These are phyloP conservation scores for Cisticola juncidis DNA, from an alignment of 2,113 vertebrate species.

Conservation along the genomic window DNA sequence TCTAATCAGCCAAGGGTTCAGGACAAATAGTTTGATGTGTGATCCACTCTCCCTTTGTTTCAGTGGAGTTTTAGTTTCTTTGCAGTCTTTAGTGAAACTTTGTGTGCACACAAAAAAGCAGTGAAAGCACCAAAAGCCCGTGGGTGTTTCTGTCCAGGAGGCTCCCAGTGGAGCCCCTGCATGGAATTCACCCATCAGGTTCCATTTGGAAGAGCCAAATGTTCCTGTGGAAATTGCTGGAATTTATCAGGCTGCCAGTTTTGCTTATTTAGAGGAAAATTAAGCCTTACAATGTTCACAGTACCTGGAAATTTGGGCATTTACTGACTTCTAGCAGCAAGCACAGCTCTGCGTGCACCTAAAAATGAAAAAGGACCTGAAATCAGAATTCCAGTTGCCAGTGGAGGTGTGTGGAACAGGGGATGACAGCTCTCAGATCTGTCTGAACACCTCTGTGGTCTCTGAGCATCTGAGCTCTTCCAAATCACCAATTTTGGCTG, in stretches of 20 bases:
- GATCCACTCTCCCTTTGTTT: background rate
- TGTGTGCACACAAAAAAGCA: background rate
- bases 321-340: rapidly evolving
- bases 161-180: background rate
- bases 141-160: background rate
- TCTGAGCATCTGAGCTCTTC: background rate
- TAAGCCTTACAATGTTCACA: background rate
- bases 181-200: background rate
- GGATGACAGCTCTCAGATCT: background rate
- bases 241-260: background rate
- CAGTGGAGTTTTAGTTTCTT: background rate
- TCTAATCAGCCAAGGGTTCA: background rate
- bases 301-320: background rate
- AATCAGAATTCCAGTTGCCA: background rate
- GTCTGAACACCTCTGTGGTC: background rate
- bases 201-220: background rate
- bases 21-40: background rate
- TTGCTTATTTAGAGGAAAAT: background rate
- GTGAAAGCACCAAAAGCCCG: background rate
- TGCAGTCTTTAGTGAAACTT: background rate
- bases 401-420: background rate
- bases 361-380: background rate
- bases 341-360: background rate
- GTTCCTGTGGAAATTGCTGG: background rate
- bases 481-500: background rate